Base-by-base conservation (phyloP, 1,140 invertebrate genomes). In the Camponotus pennsylvanicus region DNA sequence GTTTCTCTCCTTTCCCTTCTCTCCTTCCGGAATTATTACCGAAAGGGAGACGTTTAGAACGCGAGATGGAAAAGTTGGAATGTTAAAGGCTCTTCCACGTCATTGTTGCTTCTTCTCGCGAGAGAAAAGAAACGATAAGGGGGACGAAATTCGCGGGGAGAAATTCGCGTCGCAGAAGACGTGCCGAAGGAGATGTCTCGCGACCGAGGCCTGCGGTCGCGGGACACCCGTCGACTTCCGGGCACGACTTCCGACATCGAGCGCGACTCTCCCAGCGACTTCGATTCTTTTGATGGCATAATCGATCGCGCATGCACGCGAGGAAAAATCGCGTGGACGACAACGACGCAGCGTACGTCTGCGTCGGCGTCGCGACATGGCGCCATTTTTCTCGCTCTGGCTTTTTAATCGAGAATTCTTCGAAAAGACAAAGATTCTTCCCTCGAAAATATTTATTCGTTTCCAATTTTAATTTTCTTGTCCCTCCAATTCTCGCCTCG, bases 141-240 rank as follows among this genome's bases (percentile, higher is more conserved):
- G 40, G 21, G 37, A 4, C 42, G 70, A 87, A 8, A 15, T 57
- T 6, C 57, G 88, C 27, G 49, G 88, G 45, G 75, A 9, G 64
- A 45, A 52, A 52, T 49, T 71, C 69, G 90, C 89, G 59, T 88
- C 84, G 88, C 64, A 61, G 69, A 40, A 37, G 55, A 87, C 86
- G 90, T 90, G 88, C 89, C 91, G 86, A 92, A 92, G 90, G 85
- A 88, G 92, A 94, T 93, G 92, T 92, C 90, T 84, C 88, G 90
- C 90, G 92, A 95, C 92, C 92, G 94, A 95, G 95, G 95, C 95
- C 95, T 95, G 92, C 94, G 92, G 93, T 95, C 93, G 91, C 92
- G 89, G 87, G 85, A 91, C 92, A 93, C 93, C 93, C 77, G 86
- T 83, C 85, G 87, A 83, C 88, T 92, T 88, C 86, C 88, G 75